These are phyloP conservation scores for Andrena minutula DNA, from an alignment of 2,888 invertebrate species.

Conservation along the genomic window DNA sequence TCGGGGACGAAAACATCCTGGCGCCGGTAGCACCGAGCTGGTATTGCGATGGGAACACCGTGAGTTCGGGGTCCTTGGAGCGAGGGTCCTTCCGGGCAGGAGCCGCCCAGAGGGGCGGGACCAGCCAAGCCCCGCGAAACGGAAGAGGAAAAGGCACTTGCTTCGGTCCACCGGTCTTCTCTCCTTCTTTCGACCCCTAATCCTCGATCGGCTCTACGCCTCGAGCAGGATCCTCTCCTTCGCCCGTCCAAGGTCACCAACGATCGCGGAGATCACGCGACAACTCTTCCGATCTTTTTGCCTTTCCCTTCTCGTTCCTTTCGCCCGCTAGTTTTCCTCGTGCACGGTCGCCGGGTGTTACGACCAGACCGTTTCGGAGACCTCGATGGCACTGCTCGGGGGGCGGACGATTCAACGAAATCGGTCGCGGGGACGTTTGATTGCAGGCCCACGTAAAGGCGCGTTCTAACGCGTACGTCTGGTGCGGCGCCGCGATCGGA, in stretches of 20 bases:
- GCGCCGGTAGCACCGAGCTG: conserved; percentile 20
- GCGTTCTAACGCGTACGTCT: conserved; percentile 75
- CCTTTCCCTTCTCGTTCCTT: neutral
- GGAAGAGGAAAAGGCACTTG: conserved; percentile 59
- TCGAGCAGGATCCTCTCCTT: conserved; percentile 1
- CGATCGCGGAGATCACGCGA: conserved; percentile 23
- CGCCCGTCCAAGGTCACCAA: neutral
- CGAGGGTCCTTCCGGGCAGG: conserved; percentile 59
- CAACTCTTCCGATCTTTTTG: neutral
- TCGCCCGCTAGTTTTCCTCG: neutral
- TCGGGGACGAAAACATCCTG: conserved; percentile 75
- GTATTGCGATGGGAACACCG: conserved; percentile 36
- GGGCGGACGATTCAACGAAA: conserved; percentile 16
- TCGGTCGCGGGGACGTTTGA: conserved; percentile 40
- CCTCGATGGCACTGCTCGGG: conserved; percentile 1
- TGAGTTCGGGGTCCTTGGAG: conserved; percentile 14
- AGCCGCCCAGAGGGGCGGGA: conserved; percentile 63
- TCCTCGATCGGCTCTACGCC: conserved; percentile 1
- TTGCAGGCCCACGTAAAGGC: conserved; percentile 57
- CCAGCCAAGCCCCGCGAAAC: conserved; percentile 57
- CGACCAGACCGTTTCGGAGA: neutral
- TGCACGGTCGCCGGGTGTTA: too few species aligned
- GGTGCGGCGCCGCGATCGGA: conserved; percentile 80
- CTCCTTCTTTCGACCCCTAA: neutral
- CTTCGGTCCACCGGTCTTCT: conserved; percentile 31